These are phyloP conservation scores for Creontiades dilutus DNA, from an alignment of 2,888 invertebrate species.

Conservation along the genomic window DNA sequence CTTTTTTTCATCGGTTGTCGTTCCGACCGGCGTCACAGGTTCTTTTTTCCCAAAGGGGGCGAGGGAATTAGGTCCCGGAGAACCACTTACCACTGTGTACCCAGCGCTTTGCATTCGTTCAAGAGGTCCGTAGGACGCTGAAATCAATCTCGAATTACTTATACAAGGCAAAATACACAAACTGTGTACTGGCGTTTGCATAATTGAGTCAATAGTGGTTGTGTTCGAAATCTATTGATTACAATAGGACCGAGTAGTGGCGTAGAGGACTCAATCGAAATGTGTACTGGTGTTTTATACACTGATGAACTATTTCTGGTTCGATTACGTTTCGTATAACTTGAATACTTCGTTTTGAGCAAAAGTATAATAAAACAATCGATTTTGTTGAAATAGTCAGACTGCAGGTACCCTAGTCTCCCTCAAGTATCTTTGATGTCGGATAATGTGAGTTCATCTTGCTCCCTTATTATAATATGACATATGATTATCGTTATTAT, in stretches of 20 bases:
- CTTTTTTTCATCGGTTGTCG: neutral
- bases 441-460: no score
- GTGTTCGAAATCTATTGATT: neutral
- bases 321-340: no score
- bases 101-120: conserved; percentile 36
- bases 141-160: conserved; percentile 20
- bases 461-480: no score
- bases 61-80: neutral
- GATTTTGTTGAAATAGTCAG: no score
- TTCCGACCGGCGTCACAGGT: neutral
- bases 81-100: neutral
- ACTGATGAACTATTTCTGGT: no score
- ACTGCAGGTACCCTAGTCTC: no score
- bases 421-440: no score
- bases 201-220: neutral
- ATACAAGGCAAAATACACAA: neutral
- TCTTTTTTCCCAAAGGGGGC: neutral
- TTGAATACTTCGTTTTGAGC: no score
- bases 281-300: no score
- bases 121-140: neutral
- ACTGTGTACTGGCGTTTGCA: neutral
- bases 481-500: no score
- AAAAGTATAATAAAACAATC: no score
- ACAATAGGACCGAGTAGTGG: neutral
- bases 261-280: no score